Evolutionary conservation across 2,113 vertebrate genomes (phyloP).

Genomic region (Notechis scutatus): DNA sequence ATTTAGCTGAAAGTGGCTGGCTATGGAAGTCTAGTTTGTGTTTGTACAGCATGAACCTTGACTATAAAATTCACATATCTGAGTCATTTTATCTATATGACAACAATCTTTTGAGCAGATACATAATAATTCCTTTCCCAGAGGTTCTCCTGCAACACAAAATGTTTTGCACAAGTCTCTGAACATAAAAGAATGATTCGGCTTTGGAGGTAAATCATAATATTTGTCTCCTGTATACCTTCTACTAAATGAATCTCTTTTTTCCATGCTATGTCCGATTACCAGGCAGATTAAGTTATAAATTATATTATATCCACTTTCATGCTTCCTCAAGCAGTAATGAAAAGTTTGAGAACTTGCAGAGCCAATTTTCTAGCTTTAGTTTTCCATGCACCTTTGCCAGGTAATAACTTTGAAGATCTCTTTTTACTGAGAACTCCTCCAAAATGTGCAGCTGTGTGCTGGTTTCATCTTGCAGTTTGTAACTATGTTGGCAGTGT

Average conservation of each 20-base stretch:
- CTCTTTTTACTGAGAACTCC: slow-evolving; percentile 65
- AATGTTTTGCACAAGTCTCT: not conserved
- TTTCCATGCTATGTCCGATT: slow-evolving; percentile 31
- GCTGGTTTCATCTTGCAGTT: slow-evolving; percentile 78
- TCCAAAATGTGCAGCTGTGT: slow-evolving; percentile 76
- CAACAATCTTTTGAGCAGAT: not conserved
- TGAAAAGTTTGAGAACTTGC: slow-evolving; percentile 52
- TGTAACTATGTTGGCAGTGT: slow-evolving; percentile 67
- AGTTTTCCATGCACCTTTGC: slow-evolving; percentile 71
- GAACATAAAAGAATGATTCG: not conserved
- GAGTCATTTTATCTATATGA: not conserved
- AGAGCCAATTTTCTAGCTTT: slow-evolving; percentile 65
- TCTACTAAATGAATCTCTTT: slow-evolving; percentile 16
- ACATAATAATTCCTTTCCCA: not conserved
- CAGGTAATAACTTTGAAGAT: slow-evolving; percentile 71
- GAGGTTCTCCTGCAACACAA: not conserved
- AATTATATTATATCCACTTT: slow-evolving; percentile 40
- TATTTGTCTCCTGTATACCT: slow-evolving; percentile 20
- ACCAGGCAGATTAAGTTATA: slow-evolving; percentile 26
- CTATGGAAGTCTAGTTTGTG: not conserved
- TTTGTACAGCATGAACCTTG: not conserved
- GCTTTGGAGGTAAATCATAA: slow-evolving; percentile 10
- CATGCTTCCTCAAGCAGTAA: slow-evolving; percentile 53
- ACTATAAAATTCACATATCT: not conserved
- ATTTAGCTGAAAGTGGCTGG: not conserved